These are phyloP conservation scores for Monarcha castaneiventris DNA, from an alignment of 2,113 vertebrate species.

Conservation along the genomic window DNA sequence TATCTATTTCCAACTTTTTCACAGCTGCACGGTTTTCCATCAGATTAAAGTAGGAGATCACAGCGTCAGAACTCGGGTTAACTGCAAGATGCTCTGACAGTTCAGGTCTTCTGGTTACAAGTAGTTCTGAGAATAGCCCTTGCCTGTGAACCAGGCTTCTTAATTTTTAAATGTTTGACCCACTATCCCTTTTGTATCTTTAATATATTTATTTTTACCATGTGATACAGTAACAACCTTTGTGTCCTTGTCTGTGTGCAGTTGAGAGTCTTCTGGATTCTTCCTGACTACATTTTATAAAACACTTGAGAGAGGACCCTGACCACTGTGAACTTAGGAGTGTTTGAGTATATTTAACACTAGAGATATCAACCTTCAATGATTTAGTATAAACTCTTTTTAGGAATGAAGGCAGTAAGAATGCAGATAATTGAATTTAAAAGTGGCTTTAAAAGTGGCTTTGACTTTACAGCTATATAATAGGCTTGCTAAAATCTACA, in stretches of 20 bases:
- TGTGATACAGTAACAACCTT: background rate
- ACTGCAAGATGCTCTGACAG: background rate
- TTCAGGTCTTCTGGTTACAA: background rate
- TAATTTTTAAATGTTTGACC: background rate
- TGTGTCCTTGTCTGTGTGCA: background rate
- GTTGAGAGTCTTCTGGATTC: background rate
- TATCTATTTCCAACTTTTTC: background rate
- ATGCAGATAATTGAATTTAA: slow-evolving; percentile 58
- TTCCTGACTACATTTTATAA: background rate
- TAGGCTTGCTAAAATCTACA: background rate
- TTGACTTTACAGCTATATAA: slow-evolving; percentile 33
- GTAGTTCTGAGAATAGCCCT: background rate
- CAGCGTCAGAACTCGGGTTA: background rate
- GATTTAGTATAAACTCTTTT: slow-evolving; percentile 50
- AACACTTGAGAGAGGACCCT: background rate
- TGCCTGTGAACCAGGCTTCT: background rate
- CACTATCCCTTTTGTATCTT: background rate
- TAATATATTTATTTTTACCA: background rate
- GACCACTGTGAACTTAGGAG: background rate
- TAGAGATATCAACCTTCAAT: slow-evolving; percentile 5
- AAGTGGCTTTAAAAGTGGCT: slow-evolving; percentile 47
- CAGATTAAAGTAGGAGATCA: background rate
- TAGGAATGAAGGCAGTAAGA: slow-evolving; percentile 52
- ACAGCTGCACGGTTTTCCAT: background rate
- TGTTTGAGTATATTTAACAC: slow-evolving; percentile 30